Percentiles rank a stretch among this genome's conserved stretches.
These are phyloP conservation scores for Agelaius tricolor DNA, from an alignment of 2,113 vertebrate species.

Conservation along the genomic window DNA sequence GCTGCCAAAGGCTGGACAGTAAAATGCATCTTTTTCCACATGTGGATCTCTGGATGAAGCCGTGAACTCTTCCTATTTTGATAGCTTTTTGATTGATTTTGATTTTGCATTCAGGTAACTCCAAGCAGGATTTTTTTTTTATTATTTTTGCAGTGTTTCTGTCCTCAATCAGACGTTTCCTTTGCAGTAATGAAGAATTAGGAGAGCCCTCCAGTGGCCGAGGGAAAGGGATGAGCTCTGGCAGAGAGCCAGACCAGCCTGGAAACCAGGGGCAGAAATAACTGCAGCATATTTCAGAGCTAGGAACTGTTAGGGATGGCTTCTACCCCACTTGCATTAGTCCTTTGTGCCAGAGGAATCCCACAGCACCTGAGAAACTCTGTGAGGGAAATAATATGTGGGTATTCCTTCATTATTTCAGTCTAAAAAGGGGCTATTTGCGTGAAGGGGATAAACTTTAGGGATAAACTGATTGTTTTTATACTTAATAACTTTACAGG, in stretches of 20 bases:
- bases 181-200: background rate
- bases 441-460: background rate
- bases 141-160: background rate
- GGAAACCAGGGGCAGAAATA: background rate
- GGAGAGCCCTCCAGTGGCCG: conserved; percentile 58
- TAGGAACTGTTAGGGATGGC: background rate
- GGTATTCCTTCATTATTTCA: background rate
- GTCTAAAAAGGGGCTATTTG: background rate
- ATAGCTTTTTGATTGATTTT: background rate
- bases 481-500: background rate
- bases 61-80: background rate
- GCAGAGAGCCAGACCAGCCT: background rate
- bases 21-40: background rate
- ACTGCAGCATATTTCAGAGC: background rate
- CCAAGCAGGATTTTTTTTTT: background rate
- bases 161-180: background rate
- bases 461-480: background rate
- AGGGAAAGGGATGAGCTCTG: background rate
- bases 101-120: background rate
- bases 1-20: background rate
- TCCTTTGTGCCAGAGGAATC: background rate
- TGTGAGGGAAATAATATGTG: background rate
- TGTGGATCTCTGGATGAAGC: background rate
- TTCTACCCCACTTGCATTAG: background rate
- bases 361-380: background rate